These are phyloP conservation scores for Drosophila lacteicornis DNA, from an alignment of 1,140 invertebrate species.

Conservation along the genomic window DNA sequence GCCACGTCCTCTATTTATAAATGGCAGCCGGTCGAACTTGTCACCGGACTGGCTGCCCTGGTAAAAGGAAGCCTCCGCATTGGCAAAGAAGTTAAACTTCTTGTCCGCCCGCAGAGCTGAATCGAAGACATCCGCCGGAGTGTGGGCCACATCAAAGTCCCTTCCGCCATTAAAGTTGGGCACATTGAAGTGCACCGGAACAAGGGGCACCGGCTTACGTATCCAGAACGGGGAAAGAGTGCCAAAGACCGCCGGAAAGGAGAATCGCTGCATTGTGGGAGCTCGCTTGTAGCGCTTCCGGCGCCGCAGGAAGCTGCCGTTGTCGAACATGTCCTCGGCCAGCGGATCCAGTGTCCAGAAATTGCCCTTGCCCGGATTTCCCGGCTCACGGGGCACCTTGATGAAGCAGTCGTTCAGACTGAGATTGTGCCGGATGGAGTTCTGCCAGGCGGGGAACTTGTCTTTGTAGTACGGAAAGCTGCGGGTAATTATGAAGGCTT, in stretches of 20 bases:
- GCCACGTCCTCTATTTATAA: conserved; percentile 59
- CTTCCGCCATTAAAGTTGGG: conserved; percentile 75
- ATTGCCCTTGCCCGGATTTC: conserved; percentile 99
- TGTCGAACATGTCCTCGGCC: conserved; percentile 99
- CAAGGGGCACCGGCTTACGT: conserved; percentile 86
- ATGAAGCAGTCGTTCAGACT: conserved; percentile 99
- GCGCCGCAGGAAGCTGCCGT: conserved; percentile 97
- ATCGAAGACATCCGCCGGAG: conserved; percentile 74
- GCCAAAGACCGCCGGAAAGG: conserved; percentile 84
- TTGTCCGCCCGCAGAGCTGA: conserved; percentile 71
- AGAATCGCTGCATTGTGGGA: conserved; percentile 85
- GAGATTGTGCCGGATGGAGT: conserved; percentile 98
- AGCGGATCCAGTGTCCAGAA: conserved; percentile 99
- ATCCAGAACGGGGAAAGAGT: conserved; percentile 85
- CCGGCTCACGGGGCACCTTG: conserved; percentile 98
- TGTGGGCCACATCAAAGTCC: conserved; percentile 81
- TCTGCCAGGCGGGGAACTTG: conserved; percentile 98
- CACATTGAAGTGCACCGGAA: conserved; percentile 84
- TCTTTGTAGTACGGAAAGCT: conserved; percentile 97
- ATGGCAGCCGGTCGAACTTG: conserved; percentile 73
- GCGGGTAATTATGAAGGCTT: conserved; percentile 15
- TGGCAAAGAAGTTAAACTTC: conserved; percentile 84
- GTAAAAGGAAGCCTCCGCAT: conserved; percentile 74
- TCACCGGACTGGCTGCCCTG: conserved; percentile 63
- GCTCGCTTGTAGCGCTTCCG: conserved; percentile 98